Base-by-base conservation (phyloP, 2,797 vertebrate species). In the Micropoecilia bifurca region DNA sequence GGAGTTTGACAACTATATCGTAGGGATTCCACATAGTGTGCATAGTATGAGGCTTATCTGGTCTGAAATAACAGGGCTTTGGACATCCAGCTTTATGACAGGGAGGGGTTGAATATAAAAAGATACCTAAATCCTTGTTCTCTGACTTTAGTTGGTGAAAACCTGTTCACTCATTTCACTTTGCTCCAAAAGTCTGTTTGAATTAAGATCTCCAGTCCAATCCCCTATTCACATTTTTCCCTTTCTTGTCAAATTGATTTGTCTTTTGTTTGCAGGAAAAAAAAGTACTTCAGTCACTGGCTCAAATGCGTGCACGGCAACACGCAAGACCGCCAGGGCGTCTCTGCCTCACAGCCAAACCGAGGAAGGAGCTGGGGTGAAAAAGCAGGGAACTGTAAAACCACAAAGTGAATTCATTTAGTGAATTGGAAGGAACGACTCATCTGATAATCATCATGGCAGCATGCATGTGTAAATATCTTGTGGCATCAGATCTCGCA, bases 351-450 rank as follows among this genome's bases (percentile, higher is more conserved):
- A 87, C 83, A 87, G 74, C 68, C 66, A 68, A 50, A 74, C 71
- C 68, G 83, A 82, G 79, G 71, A 77, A 83, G 75, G 48, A 28
- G 46, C 84, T 80, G 1, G 4, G 76, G 68, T 84, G 46, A 82
- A 53, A 33, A 82, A 86, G 80, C 69, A 81, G 76, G 46, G 59
- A 83, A 48, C 71, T 87, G 84, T 75, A 76, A 78, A 85, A 57
- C 63, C 75, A 81, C 79, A 57, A 43, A 33, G 53, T 68, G 71
- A 59, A 86, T 85, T 74, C 86, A 81, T 80, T 87, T 77, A 77
- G 78, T 25, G 80, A 53, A 75, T 75, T 79, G 28, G 59, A 69
- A 76, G 22, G 76, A 63, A 83, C 73, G 43, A 85, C 86, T 87
- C 72, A 45, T n/a, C 68, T 71, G 68, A 71, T 30, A 68, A 36